Percentiles rank a stretch among this genome's conserved stretches.
These are phyloP conservation scores for Mycetomoellerius zeteki DNA, from an alignment of 1,140 invertebrate species.

Conservation along the genomic window DNA sequence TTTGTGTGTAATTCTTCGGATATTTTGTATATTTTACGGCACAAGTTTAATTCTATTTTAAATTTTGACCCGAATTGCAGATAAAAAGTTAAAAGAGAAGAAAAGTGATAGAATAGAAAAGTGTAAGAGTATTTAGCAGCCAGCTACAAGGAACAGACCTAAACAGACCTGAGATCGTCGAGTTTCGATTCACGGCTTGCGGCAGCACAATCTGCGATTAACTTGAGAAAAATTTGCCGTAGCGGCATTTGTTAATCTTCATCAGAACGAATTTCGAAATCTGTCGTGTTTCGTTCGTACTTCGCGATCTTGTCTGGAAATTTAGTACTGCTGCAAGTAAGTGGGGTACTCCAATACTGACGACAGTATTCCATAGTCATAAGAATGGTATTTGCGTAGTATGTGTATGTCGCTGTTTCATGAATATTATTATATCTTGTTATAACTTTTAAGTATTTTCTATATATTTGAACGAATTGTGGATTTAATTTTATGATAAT, in stretches of 20 bases:
- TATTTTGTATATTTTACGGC: no score
- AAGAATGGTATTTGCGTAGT: not conserved
- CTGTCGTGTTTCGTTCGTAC: not conserved
- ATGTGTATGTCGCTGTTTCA: not conserved
- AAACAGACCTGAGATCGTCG: not conserved
- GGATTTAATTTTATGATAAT: not conserved
- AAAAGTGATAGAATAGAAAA: not conserved
- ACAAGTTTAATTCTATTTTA: not conserved
- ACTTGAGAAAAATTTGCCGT: not conserved
- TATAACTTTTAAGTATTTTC: not conserved
- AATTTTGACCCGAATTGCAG: not conserved
- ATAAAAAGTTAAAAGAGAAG: not conserved
- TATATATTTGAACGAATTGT: not conserved
- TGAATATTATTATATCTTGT: no score
- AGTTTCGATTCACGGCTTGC: not conserved
- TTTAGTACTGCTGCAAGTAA: conserved; percentile 27
- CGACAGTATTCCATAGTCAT: not conserved
- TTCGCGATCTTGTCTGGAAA: not conserved
- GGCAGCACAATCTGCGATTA: conserved; percentile 29
- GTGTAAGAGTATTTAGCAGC: no score
- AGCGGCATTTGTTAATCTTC: not conserved
- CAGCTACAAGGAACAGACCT: no score
- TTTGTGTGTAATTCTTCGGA: no score
- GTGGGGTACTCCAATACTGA: not conserved
- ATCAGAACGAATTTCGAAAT: not conserved